Conservation (phyloP, 2,113 vertebrate genomes). For the Channa argus region DNA sequence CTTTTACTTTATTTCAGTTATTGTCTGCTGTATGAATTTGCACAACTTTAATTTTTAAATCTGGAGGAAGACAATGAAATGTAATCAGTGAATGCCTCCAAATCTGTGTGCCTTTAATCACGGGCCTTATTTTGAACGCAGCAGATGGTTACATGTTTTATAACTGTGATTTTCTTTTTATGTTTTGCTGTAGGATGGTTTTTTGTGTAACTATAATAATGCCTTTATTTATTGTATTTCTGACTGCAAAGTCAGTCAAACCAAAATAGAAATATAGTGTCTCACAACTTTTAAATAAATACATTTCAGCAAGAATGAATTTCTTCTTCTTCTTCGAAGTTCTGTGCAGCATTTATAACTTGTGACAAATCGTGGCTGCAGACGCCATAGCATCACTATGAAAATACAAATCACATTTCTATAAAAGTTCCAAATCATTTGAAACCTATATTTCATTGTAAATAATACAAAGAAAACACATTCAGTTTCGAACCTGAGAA, state of each 20-base stretch:
- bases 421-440: no score
- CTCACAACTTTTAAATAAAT: conserved; percentile 72
- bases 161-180: conserved; percentile 67
- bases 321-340: not conserved
- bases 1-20: conserved; percentile 9
- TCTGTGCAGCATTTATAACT: no score
- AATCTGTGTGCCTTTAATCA: conserved; percentile 65
- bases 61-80: conserved; percentile 9
- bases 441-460: no score
- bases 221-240: conserved; percentile 74
- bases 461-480: no score
- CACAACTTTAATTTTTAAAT: conserved; percentile 37
- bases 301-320: conserved; percentile 42
- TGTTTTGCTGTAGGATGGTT: conserved; percentile 46
- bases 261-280: conserved; percentile 55
- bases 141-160: conserved; percentile 40
- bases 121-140: conserved; percentile 36
- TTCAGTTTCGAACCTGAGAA: no score
- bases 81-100: conserved; percentile 58
- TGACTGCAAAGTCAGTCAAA: conserved; percentile 43
- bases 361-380: no score
- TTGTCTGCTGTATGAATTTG: conserved; percentile 59
- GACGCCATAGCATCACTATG: no score
- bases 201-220: conserved; percentile 56
- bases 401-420: no score